Base-by-base conservation (phyloP, 2,888 invertebrate genomes). In the Halocaridina rubra region DNA sequence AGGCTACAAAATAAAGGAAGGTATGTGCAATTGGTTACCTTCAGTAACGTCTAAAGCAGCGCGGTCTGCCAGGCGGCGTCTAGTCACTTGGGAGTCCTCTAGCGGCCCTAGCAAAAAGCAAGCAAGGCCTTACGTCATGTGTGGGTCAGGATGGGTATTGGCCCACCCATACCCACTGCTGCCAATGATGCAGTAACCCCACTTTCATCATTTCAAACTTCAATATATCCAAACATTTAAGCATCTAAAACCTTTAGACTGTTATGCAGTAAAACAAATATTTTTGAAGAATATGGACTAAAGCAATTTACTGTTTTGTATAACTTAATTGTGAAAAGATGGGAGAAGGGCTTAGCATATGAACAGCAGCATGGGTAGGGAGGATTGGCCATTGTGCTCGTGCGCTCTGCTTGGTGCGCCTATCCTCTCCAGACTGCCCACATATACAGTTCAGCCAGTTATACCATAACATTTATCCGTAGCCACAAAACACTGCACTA, bases 41-140 rank as follows among this genome's bases (percentile, higher is more conserved):
- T 88, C 88, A 67, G 81, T 88, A 72, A 88, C 82, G 75, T 88
- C 88, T 81, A 87, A 85, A 76, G 87, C 87, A 61, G 88, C 87
- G 29, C 88, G 77, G 75, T 88, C 88, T 27, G 87, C 87, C 64
- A 86, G 84, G 32, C 88, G 87, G 27, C 88, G 87, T 79, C 87
- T 81, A 79, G 80, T 82, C 33, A 86, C 79, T 69, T 84, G 80
- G 29, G 88, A 79, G 79, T 88, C 88, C 71, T 88, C 88, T 72
- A 85, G 77, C 67, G 87, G 61, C 59, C 82, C 87, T 87, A 81
- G 82, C 82, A 77, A 84, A 77, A 84, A 84, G 82, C 82, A 84
- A 84, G 82, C 82, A 84, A 77, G 80, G 67, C 84, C 74, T 80
- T 84, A 72, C 53, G 80, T 79, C 67, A 78, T 33, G 61, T 77